Evolutionary conservation across 1,140 invertebrate species (phyloP).

Genomic region (Sesamia nonagrioides): DNA sequence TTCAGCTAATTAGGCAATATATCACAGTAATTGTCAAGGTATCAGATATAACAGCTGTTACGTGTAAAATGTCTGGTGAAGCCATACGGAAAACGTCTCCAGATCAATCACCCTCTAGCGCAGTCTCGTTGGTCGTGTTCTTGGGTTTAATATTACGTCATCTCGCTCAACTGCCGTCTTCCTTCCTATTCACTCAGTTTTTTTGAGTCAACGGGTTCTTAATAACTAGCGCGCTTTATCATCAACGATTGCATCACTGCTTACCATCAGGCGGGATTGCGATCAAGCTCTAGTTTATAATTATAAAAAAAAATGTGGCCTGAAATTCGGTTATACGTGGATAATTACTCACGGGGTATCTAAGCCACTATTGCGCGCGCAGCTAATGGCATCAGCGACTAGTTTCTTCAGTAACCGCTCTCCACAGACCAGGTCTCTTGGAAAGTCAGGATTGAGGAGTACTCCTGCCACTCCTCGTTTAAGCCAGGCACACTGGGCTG

Average conservation of each 20-base stretch:
- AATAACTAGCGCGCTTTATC: no score
- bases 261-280: no score
- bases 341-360: slow-evolving; percentile 71
- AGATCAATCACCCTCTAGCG: no score
- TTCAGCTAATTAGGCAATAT: not conserved
- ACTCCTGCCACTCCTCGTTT: slow-evolving; percentile 71
- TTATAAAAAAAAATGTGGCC: no score
- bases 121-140: no score
- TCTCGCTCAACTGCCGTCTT: no score
- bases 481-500: slow-evolving; percentile 73
- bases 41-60: not conserved
- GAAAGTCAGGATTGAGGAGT: slow-evolving; percentile 70
- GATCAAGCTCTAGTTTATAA: no score
- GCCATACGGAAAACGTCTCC: not conserved
- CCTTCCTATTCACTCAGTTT: no score
- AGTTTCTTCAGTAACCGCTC: slow-evolving; percentile 69
- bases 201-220: no score
- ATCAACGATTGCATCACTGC: no score
- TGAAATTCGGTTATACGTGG: not conserved
- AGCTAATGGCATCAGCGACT: slow-evolving; percentile 65
- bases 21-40: not conserved
- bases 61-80: not conserved
- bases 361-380: slow-evolving; percentile 65
- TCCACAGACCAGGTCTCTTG: slow-evolving; percentile 63
- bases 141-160: no score